Conservation (phyloP, 2,888 invertebrate genomes). For the Tipula lateralis region DNA sequence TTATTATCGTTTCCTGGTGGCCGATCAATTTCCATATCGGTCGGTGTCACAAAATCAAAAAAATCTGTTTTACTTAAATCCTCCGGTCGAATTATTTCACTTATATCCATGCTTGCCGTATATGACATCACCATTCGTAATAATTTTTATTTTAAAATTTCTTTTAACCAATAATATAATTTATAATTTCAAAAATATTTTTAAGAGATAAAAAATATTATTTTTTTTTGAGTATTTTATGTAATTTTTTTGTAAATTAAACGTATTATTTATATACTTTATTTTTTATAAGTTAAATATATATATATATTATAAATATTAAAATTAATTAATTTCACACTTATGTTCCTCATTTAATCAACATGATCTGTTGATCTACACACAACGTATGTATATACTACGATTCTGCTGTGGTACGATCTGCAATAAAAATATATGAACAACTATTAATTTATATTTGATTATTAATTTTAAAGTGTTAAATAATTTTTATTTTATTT, state of each 20-base stretch:
- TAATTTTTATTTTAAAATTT: constrained; percentile 25
- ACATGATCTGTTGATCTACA: background rate
- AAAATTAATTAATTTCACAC: background rate
- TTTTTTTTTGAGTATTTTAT: background rate
- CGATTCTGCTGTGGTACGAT: background rate
- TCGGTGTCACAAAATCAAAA: constrained; percentile 82
- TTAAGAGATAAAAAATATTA: no score
- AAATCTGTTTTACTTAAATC: constrained; percentile 83
- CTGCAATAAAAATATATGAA: background rate
- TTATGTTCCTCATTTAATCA: constrained; percentile 9
- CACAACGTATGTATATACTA: background rate
- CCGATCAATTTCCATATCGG: constrained; percentile 55
- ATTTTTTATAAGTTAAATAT: background rate
- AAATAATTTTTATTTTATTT: background rate
- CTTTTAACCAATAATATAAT: background rate
- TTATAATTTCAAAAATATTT: background rate
- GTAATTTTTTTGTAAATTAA: background rate
- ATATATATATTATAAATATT: background rate
- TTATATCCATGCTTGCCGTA: constrained; percentile 67
- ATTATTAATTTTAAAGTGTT: background rate
- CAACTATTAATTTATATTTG: background rate
- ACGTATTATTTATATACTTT: no score
- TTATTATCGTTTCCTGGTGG: constrained; percentile 38
- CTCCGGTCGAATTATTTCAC: constrained; percentile 71
- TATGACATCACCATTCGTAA: constrained; percentile 42